These are phyloP conservation scores for Leucophora obtusa DNA, from an alignment of 2,888 invertebrate species.

Conservation along the genomic window DNA sequence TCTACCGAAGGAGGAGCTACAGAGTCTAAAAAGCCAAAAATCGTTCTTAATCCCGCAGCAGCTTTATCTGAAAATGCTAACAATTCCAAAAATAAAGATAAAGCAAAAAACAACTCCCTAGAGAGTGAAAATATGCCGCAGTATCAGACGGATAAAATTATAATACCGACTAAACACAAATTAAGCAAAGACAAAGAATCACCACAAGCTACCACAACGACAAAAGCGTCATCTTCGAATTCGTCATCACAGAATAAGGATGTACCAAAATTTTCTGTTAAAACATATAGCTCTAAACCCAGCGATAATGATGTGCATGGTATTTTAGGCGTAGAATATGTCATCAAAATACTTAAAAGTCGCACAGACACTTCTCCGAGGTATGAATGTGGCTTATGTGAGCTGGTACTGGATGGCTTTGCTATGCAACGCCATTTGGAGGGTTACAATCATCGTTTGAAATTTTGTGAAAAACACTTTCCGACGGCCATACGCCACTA, in stretches of 20 bases:
- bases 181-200: constrained; percentile 26
- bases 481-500: constrained; percentile 83
- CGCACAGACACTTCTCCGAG: constrained; percentile 83
- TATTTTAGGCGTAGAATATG: constrained; percentile 86
- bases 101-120: constrained; percentile 11
- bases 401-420: constrained; percentile 86
- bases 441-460: constrained; percentile 86
- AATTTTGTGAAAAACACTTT: constrained; percentile 83
- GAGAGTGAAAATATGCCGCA: constrained; percentile 44
- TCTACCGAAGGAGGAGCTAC: not conserved
- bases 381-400: constrained; percentile 88
- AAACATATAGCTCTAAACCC: constrained; percentile 62
- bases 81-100: not conserved
- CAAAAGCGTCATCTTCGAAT: not conserved
- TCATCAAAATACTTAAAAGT: constrained; percentile 85
- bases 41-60: constrained; percentile 58
- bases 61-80: constrained; percentile 18
- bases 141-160: constrained; percentile 66
- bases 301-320: constrained; percentile 69
- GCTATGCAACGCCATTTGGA: constrained; percentile 89
- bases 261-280: constrained; percentile 65
- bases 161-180: constrained; percentile 66
- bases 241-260: not conserved
- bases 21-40: constrained; percentile 48
- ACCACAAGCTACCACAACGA: not conserved